These are phyloP conservation scores for Tragopan temminckii DNA, from an alignment of 2,797 vertebrate genomes.

Conservation along the genomic window DNA sequence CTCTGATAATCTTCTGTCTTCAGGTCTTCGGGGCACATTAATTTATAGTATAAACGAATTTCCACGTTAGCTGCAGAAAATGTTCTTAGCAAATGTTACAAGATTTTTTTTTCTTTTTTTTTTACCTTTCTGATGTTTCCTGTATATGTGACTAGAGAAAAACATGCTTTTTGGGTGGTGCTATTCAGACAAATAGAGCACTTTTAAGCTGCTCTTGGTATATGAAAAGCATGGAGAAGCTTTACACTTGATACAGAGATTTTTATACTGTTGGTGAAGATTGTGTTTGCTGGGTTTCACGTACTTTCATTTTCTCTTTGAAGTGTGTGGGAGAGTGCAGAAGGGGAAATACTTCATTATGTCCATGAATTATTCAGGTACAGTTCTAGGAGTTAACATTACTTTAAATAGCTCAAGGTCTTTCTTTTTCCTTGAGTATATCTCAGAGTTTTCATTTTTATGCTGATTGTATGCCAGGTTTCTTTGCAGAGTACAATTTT, in stretches of 20 bases:
- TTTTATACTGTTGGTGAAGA: slow-evolving; percentile 40
- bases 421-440: slow-evolving; percentile 63
- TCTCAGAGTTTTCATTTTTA: slow-evolving; percentile 63
- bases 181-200: slow-evolving; percentile 17
- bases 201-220: slow-evolving; percentile 14
- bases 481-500: slow-evolving; percentile 53
- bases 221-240: slow-evolving; percentile 40
- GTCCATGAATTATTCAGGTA: slow-evolving; percentile 74
- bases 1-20: background rate
- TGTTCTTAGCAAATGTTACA: background rate
- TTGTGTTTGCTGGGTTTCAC: slow-evolving; percentile 61
- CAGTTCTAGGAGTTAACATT: slow-evolving; percentile 58
- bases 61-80: background rate
- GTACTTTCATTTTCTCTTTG: slow-evolving; percentile 69
- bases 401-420: slow-evolving; percentile 75
- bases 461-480: slow-evolving; percentile 22
- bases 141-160: background rate
- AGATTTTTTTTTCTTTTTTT: slow-evolving; percentile 22
- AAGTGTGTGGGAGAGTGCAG: slow-evolving; percentile 60
- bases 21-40: background rate
- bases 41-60: background rate
- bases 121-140: slow-evolving; percentile 8
- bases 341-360: slow-evolving; percentile 74
- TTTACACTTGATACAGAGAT: slow-evolving; percentile 39
- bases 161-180: background rate